Evolutionary conservation across 2,113 vertebrate species (phyloP).

Genomic region (Rhizomys pruinosus): DNA sequence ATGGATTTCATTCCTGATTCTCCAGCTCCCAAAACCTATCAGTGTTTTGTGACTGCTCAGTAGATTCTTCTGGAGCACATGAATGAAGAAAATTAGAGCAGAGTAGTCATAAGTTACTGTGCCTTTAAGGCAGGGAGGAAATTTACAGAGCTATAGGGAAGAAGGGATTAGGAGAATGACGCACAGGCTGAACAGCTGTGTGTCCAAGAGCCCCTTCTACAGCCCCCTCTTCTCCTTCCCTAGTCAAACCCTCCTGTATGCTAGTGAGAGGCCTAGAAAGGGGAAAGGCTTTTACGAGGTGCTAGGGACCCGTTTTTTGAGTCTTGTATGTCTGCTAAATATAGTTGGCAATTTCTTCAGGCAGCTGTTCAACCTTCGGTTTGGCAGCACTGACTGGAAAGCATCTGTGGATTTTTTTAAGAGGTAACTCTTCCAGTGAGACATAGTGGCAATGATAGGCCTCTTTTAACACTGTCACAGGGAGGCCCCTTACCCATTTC

Average conservation of each 20-base stretch:
- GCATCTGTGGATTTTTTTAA: slow-evolving; percentile 51
- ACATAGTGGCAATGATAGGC: neutral
- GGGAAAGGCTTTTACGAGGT: slow-evolving; percentile 74
- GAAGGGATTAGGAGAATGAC: slow-evolving; percentile 9
- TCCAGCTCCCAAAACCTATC: neutral
- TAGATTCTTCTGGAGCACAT: neutral
- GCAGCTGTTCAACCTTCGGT: slow-evolving; percentile 52
- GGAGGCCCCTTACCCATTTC: neutral
- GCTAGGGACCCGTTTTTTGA: slow-evolving; percentile 80
- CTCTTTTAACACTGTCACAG: neutral
- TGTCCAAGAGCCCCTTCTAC: neutral
- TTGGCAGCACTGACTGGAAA: slow-evolving; percentile 71
- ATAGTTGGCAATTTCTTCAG: slow-evolving; percentile 59
- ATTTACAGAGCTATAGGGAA: slow-evolving; percentile 20
- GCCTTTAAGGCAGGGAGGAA: slow-evolving; percentile 71
- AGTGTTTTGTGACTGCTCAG: neutral
- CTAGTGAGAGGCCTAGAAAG: slow-evolving; percentile 65
- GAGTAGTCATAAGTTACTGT: slow-evolving; percentile 29
- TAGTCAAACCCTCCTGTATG: slow-evolving; percentile 3
- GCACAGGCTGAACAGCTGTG: neutral
- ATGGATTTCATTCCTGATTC: neutral
- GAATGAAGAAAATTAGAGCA: neutral
- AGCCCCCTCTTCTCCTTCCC: slow-evolving; percentile 18
- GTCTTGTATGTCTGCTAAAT: slow-evolving; percentile 59
- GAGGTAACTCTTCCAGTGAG: neutral